phyloP scores from a whole-genome alignment of 2,888 invertebrate species.

The Xestobium rufovillosum region DNA sequence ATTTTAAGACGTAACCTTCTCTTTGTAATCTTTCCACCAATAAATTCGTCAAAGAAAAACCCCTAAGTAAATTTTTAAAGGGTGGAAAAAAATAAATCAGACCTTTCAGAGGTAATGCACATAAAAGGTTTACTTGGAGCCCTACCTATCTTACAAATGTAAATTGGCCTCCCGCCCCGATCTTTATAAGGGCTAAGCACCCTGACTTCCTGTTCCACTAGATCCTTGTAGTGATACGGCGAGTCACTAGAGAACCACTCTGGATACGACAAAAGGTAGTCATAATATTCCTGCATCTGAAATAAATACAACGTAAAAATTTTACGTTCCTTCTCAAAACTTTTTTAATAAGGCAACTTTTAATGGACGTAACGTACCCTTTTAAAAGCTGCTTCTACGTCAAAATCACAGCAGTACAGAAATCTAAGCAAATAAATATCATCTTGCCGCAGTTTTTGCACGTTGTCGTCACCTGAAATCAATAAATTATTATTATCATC shows the following conservation, averaged over 20 bases:
- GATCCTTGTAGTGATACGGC: constrained; percentile 27
- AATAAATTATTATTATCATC: constrained; percentile 7
- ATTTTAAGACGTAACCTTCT: too few species aligned
- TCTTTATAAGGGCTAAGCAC: constrained; percentile 34
- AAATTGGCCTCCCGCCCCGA: constrained; percentile 37
- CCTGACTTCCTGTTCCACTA: constrained; percentile 36
- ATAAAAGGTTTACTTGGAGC: too few species aligned
- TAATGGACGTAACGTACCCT: constrained; percentile 29
- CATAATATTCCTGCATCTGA: constrained; percentile 36
- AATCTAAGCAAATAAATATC: constrained; percentile 35
- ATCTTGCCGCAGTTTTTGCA: constrained; percentile 32
- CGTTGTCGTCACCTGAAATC: constrained; percentile 28
- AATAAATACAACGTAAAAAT: constrained; percentile 19
- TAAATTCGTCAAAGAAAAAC: too few species aligned
- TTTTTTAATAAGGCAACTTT: constrained; percentile 5
- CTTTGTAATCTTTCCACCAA: too few species aligned
- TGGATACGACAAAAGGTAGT: constrained; percentile 32
- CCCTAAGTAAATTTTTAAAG: too few species aligned
- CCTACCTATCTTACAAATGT: constrained; percentile 37
- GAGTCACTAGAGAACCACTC: constrained; percentile 36
- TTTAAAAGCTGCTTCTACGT: constrained; percentile 34
- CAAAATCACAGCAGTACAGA: constrained; percentile 33
- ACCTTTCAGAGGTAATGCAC: too few species aligned
- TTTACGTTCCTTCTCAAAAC: neutral
- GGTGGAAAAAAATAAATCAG: too few species aligned